Evolutionary conservation across 2,797 vertebrate species (phyloP), one percentile per base, ranked within the genome.

Genomic region (Nannoperca australis): DNA sequence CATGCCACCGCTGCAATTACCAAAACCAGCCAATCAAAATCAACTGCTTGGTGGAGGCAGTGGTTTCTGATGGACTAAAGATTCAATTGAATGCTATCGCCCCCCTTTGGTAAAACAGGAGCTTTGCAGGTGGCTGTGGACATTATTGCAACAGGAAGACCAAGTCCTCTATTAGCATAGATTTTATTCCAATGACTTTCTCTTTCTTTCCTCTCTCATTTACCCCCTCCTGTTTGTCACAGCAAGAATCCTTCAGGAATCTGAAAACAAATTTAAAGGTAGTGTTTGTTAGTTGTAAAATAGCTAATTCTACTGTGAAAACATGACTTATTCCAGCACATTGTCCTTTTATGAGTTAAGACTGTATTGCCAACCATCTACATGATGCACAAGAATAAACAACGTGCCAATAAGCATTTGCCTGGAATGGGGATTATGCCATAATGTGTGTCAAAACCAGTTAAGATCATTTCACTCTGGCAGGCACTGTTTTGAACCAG

Each of bases 51-150:
- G 6, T 45, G 50, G 42, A 55, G 32, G n/a, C 34, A 45, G 32
- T 38, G 36, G 36, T 14, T 27, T 18, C 13, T 10, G 8, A 32
- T 18, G 1, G 20, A 56, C 18, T 42, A 5, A 27, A 68, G 49
- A 74, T 63, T 62, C 4, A 62, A 34, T 44, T 74, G 70, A 53
- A 54, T 47, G 20, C 9, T 81, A 58, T 64, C 67, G 30, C 73
- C 77, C 74, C 36, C 78, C 3, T 72, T 32, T 78, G 78, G 70
- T 64, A 50, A 56, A 18, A 64, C 8, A 49, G 38, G 18, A 38
- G 9, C 5, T 13, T 53, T 73, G 59, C 76, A 70, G 30, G 18
- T 78, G 49, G 10, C 34, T 68, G 17, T 27, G 32, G 5, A 54
- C 51, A 64, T 24, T 12, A 55, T 20, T 51, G 30, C 51, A 22